Conservation (phyloP, 1,140 invertebrate species). For the Sinonovacula constricta region DNA sequence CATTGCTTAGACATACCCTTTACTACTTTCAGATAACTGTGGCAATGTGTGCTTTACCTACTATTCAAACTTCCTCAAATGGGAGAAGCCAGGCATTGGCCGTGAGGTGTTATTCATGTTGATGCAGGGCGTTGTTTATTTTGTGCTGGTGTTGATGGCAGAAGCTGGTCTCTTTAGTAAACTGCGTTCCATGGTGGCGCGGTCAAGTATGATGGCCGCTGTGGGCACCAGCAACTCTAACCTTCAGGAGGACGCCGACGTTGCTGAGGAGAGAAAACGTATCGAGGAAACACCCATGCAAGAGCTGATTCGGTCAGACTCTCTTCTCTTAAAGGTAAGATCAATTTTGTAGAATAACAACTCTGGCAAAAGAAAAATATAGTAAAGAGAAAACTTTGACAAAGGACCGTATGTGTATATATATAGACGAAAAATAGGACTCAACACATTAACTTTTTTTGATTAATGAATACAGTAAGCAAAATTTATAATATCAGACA, state of each 20-base stretch:
- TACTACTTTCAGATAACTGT: conserved; percentile 61
- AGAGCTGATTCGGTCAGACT: conserved; percentile 31
- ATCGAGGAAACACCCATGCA: conserved; percentile 41
- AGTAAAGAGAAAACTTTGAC: no score
- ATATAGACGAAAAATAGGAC: no score
- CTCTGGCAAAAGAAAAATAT: no score
- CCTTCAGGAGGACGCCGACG: conserved; percentile 59
- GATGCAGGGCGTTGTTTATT: conserved; percentile 81
- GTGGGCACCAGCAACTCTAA: not conserved
- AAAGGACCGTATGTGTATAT: no score
- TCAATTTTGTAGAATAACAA: no score
- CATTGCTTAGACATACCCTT: conserved; percentile 6
- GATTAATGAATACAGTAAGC: no score
- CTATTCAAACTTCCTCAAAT: conserved; percentile 78
- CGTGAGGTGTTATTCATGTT: conserved; percentile 80
- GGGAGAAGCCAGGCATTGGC: conserved; percentile 81
- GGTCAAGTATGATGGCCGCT: not conserved
- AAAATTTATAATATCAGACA: no score
- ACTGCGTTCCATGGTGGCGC: not conserved
- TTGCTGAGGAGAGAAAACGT: conserved; percentile 56
- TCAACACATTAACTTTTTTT: no score
- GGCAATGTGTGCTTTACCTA: conserved; percentile 56
- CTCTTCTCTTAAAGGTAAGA: conserved; percentile 56
- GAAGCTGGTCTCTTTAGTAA: conserved; percentile 72
- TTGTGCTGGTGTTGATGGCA: conserved; percentile 77